Conservation (phyloP, 2,888 invertebrate species). For the Hypomecis punctinalis region DNA sequence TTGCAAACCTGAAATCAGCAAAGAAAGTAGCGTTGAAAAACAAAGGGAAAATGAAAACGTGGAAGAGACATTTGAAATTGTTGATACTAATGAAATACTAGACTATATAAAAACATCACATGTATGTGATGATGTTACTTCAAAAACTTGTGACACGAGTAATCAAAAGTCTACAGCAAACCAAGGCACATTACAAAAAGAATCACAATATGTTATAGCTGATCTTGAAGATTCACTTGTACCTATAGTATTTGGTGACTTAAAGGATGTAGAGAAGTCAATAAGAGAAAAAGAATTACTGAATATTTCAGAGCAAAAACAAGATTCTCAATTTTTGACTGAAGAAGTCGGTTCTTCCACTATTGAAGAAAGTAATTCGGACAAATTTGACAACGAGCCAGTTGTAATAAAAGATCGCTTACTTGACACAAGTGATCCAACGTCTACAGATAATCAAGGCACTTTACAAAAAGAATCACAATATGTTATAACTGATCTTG, state of each 20-base stretch:
- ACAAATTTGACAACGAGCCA: too few species aligned
- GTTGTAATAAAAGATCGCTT: too few species aligned
- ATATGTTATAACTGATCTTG: not conserved
- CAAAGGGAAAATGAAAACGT: slow-evolving; percentile 21
- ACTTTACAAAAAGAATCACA: not conserved
- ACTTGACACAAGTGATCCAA: not conserved
- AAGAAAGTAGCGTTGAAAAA: not conserved
- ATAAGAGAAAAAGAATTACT: not conserved
- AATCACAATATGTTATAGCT: slow-evolving; percentile 14
- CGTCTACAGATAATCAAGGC: not conserved
- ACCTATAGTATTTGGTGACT: slow-evolving; percentile 3
- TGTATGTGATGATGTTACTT: slow-evolving; percentile 9
- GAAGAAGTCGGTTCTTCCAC: not conserved
- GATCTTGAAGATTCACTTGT: slow-evolving; percentile 4
- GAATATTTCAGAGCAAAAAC: not conserved
- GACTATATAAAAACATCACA: slow-evolving; percentile 25
- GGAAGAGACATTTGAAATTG: slow-evolving; percentile 40
- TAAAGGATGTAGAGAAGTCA: not conserved
- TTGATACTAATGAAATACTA: slow-evolving; percentile 36
- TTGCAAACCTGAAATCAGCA: slow-evolving; percentile 2
- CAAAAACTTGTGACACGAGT: not conserved
- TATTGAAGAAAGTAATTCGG: not conserved
- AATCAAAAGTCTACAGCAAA: slow-evolving; percentile 11
- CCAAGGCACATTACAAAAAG: slow-evolving; percentile 2
- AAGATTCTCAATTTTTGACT: not conserved